phyloP scores from a whole-genome alignment of 2,888 invertebrate species.

The Drosophila formosana region DNA sequence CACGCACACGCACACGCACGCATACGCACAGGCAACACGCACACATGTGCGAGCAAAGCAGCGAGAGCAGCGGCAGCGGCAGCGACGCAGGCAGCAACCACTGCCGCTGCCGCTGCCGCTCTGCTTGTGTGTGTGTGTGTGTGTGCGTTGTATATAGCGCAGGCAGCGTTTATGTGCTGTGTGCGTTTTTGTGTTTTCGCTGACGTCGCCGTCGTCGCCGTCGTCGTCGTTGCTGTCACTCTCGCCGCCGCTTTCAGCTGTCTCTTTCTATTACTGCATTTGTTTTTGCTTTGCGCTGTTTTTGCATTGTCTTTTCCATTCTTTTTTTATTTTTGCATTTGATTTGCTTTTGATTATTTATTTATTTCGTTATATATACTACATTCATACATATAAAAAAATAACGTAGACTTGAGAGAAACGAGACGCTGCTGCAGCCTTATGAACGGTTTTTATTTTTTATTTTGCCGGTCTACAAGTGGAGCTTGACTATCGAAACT shows the following conservation, averaged over 20 bases:
- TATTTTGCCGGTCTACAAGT: conserved; percentile 7
- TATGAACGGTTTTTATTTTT: not conserved
- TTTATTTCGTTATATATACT: conserved; percentile 19
- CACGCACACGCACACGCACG: conserved; percentile 1
- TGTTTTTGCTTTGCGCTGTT: conserved; percentile 70
- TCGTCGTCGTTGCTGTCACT: conserved; percentile 20
- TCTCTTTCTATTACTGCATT: conserved; percentile 75
- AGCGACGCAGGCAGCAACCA: conserved; percentile 43
- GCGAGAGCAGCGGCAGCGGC: conserved; percentile 37
- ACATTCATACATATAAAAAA: conserved; percentile 2
- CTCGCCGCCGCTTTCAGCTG: conserved; percentile 42
- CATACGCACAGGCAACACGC: conserved; percentile 24
- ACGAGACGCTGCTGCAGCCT: conserved; percentile 8
- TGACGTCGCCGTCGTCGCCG: conserved; percentile 40
- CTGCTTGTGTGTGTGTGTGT: conserved; percentile 33
- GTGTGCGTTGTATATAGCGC: conserved; percentile 46
- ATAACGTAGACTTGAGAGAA: conserved; percentile 1
- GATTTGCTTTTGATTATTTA: conserved; percentile 39
- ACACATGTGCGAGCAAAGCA: conserved; percentile 32
- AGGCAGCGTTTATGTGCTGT: conserved; percentile 51
- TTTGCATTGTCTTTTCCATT: conserved; percentile 60
- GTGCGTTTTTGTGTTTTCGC: conserved; percentile 49
- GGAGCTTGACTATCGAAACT: conserved; percentile 39
- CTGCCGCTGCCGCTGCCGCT: conserved; percentile 37
- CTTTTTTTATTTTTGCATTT: conserved; percentile 54